Conservation (phyloP, 2,797 vertebrate genomes). For the Protonibea diacanthus region DNA sequence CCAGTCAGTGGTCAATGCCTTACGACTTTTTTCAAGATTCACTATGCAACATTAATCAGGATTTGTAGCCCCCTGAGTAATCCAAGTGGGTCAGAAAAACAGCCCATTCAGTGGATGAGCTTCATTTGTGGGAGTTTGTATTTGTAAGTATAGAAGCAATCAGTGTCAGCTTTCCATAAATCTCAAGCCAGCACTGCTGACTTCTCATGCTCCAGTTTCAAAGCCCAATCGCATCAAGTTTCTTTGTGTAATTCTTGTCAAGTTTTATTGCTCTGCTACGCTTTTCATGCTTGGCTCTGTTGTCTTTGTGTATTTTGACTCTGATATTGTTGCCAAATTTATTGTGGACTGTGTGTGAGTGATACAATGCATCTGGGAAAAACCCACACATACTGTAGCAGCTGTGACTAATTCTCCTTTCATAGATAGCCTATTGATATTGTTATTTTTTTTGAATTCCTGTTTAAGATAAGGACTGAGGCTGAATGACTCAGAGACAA, state of each 20-base stretch:
- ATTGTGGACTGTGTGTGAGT: neutral
- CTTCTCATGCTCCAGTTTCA: slow-evolving; percentile 47
- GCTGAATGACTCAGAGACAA: neutral
- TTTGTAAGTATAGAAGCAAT: slow-evolving; percentile 49
- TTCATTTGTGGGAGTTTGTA: slow-evolving; percentile 63
- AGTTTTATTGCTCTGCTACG: neutral
- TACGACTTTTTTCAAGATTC: slow-evolving; percentile 34
- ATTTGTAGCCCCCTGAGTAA: slow-evolving; percentile 31
- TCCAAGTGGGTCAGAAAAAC: slow-evolving; percentile 74
- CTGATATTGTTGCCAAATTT: neutral
- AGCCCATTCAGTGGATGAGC: slow-evolving; percentile 44
- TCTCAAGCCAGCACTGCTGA: slow-evolving; percentile 53
- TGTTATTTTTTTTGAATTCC: neutral
- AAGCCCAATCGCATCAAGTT: slow-evolving; percentile 38
- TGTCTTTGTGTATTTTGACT: slow-evolving; percentile 12
- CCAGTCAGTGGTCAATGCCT: neutral
- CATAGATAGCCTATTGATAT: neutral
- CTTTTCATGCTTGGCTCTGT: slow-evolving; percentile 12
- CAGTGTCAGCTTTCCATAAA: slow-evolving; percentile 59
- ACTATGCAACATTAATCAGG: slow-evolving; percentile 60
- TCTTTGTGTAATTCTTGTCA: slow-evolving; percentile 11
- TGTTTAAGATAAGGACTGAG: neutral
- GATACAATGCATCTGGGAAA: neutral
- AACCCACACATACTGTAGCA: neutral
- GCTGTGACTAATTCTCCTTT: neutral